Conservation (phyloP, 2,113 vertebrate genomes). For the Typhlomys cinereus region DNA sequence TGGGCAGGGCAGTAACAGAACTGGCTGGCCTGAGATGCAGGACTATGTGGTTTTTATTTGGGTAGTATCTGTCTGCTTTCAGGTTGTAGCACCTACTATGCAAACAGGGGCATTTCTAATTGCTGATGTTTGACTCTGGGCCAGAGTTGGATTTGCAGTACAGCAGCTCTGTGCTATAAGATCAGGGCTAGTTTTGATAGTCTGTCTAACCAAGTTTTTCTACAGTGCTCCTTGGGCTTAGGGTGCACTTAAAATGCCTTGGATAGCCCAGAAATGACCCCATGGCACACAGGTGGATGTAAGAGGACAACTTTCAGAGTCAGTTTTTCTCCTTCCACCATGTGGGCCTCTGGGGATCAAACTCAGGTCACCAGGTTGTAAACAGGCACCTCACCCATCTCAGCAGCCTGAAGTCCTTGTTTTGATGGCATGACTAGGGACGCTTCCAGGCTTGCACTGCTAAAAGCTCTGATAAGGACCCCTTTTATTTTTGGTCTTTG, state of each 20-base stretch:
- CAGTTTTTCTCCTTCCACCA: no score
- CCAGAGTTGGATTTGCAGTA: not conserved
- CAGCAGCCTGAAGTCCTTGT: not conserved
- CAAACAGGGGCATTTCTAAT: not conserved
- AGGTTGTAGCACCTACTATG: not conserved
- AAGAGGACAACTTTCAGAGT: no score
- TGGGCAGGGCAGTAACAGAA: not conserved
- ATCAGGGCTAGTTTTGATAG: not conserved
- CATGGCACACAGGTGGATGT: no score
- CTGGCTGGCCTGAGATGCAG: not conserved
- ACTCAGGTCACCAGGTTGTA: no score
- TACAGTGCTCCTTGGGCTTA: not conserved
- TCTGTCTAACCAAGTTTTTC: not conserved
- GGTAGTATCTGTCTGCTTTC: not conserved
- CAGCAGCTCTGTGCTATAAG: not conserved
- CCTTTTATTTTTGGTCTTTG: not conserved
- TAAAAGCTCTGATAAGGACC: not conserved
- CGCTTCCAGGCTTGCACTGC: not conserved
- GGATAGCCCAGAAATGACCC: no score
- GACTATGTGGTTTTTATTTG: not conserved
- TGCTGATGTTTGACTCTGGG: not conserved
- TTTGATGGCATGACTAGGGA: not conserved
- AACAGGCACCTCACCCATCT: no score
- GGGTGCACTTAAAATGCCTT: no score
- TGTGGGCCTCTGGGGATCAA: no score